Evolutionary conservation across 1,140 invertebrate species (phyloP).

Genomic region (Zaprionus camerounensis): DNA sequence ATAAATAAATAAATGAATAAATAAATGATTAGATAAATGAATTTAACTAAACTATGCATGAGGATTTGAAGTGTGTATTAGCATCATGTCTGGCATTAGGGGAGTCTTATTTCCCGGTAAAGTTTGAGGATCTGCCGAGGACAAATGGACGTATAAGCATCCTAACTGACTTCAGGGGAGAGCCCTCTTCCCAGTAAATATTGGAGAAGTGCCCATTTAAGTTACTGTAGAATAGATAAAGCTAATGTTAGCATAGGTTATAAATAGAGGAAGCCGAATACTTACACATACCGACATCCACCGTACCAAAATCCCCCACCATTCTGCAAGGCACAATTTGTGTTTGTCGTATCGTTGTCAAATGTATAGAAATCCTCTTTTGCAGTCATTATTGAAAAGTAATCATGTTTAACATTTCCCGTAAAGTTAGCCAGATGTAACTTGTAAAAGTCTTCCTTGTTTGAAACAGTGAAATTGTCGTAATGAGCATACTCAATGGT

Average conservation of each 20-base stretch:
- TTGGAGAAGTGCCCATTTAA: neutral
- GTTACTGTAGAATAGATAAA: neutral
- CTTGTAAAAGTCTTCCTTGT: neutral
- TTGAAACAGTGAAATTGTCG: conserved; percentile 1
- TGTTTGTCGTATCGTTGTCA: neutral
- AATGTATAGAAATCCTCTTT: neutral
- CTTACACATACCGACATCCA: neutral
- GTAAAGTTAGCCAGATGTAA: neutral
- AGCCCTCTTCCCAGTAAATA: neutral
- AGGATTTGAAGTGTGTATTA: no score
- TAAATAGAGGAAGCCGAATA: neutral
- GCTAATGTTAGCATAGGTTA: no score
- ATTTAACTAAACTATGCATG: no score
- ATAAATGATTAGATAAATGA: no score
- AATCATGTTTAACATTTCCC: neutral
- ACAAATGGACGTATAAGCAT: neutral
- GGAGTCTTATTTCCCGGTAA: no score
- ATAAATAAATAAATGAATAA: no score
- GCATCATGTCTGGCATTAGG: no score
- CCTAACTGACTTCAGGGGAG: neutral
- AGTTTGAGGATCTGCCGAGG: neutral
- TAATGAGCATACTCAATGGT: neutral
- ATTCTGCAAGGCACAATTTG: neutral
- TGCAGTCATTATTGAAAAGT: neutral
- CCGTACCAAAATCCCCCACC: neutral